Evolutionary conservation across 2,113 vertebrate species (phyloP), one percentile per base, ranked within the genome.

Genomic region (Myotis yumanensis): DNA sequence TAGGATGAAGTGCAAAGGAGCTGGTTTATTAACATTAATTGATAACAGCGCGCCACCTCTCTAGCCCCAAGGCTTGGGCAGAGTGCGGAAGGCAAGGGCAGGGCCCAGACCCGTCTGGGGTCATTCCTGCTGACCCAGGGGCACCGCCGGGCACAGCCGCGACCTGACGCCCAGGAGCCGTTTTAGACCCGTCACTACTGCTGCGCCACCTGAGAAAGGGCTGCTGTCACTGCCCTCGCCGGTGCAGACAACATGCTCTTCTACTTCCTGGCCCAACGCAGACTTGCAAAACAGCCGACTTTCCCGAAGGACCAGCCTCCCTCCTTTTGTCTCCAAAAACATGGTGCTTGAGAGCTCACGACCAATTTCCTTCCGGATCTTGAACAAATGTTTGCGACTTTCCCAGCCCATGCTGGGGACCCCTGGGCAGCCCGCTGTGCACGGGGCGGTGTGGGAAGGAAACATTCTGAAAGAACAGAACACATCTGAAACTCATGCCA

Each of bases 401-500:
- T 37, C 9, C 14, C 8, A 43, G 69, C 37, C 54, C 8, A 0
- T 23, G 20, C 40, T 14, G 66, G 71, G 4, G 23, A 43, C 23
- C 4, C 40, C 35, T n/a, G n/a, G 52, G 16, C 14, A 52, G 72
- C 12, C n/a, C 66, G 0, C 3, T 7, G 8, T 7, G 23, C 28
- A 48, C 52, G 22, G 51, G n/a, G 12, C 3, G 23, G 37, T 7
- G 3, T 1, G 51, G 30, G 40, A 94, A 93, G 75, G 18, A 64
- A 16, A 51, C n/a, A 51, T 66, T 37, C 72, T 75, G 43, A 68
- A 93, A 81, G 51, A 32, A 75, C 30, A 57, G 68, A 72, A 96
- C 95, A 93, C 81, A 98, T 1, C 95, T 92, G 97, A 98, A 98
- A 97, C 97, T 97, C 94, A 96, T 97, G 97, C 96, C 97, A 98